These are phyloP conservation scores for Drepanosiphum platanoidis DNA, from an alignment of 2,888 invertebrate genomes.

Conservation along the genomic window DNA sequence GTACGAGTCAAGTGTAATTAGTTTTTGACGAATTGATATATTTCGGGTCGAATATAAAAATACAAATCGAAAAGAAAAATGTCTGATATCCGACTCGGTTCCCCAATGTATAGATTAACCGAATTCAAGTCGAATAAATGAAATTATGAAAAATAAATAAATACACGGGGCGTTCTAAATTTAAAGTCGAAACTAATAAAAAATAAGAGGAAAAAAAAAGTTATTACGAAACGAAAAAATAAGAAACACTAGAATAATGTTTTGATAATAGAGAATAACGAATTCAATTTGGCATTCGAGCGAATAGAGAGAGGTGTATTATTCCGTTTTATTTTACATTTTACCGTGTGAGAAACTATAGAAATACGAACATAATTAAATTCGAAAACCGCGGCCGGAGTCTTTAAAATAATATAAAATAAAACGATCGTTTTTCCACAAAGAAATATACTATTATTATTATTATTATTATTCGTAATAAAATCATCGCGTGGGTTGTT, in stretches of 20 bases:
- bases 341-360: not conserved
- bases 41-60: no score
- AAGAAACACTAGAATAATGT: conserved; percentile 26
- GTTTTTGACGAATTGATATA: no score
- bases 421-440: not conserved
- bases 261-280: conserved; percentile 2
- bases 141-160: not conserved
- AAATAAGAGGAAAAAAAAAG: not conserved
- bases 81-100: not conserved
- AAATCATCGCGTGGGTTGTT: not conserved
- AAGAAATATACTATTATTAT: not conserved
- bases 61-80: not conserved
- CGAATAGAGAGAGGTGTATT: not conserved
- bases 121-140: not conserved
- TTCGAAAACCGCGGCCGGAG: not conserved
- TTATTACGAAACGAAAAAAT: not conserved
- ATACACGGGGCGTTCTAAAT: not conserved
- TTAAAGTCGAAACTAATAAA: no score
- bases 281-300: not conserved
- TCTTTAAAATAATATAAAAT: not conserved
- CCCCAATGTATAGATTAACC: not conserved
- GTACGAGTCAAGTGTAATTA: no score
- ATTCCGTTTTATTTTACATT: not conserved
- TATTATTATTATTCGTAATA: not conserved
- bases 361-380: conserved; percentile 14